Conservation (phyloP, 2,888 invertebrate species). For the Sussaba pulchella region DNA sequence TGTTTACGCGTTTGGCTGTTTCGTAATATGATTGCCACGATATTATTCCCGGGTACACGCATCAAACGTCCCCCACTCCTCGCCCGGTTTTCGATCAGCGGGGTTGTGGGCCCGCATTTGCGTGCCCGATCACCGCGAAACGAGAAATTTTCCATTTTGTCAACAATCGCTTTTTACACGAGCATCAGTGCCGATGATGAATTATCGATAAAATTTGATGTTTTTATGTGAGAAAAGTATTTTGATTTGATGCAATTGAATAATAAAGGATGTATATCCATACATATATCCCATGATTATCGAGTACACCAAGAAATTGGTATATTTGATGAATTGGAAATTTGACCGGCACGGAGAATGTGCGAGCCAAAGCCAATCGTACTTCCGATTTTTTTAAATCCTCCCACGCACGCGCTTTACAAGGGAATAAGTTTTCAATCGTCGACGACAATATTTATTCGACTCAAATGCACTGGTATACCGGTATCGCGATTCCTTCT, state of each 20-base stretch:
- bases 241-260: not conserved
- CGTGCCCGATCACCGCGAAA: slow-evolving; percentile 11
- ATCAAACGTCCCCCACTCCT: not conserved
- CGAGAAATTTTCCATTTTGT: slow-evolving; percentile 24
- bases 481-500: slow-evolving; percentile 15
- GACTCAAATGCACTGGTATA: not conserved
- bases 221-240: not conserved
- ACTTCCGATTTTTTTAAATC: not conserved
- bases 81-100: not conserved
- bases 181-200: not conserved
- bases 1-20: slow-evolving; percentile 80
- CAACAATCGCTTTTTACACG: not conserved
- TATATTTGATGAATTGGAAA: too few relatives aligned
- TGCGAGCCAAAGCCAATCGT: too few relatives aligned
- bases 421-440: not conserved
- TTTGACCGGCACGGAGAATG: too few relatives aligned
- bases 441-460: not conserved
- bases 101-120: not conserved
- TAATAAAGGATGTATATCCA: slow-evolving; percentile 1
- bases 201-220: not conserved
- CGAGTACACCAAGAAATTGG: too few relatives aligned
- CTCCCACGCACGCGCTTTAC: not conserved
- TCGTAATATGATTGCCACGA: slow-evolving; percentile 81
- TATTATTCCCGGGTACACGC: slow-evolving; percentile 77
- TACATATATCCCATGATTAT: not conserved